Evolutionary conservation across 2,797 vertebrate genomes (phyloP), one percentile per base, ranked within the genome.

Genomic region (Geotrypetes seraphini): DNA sequence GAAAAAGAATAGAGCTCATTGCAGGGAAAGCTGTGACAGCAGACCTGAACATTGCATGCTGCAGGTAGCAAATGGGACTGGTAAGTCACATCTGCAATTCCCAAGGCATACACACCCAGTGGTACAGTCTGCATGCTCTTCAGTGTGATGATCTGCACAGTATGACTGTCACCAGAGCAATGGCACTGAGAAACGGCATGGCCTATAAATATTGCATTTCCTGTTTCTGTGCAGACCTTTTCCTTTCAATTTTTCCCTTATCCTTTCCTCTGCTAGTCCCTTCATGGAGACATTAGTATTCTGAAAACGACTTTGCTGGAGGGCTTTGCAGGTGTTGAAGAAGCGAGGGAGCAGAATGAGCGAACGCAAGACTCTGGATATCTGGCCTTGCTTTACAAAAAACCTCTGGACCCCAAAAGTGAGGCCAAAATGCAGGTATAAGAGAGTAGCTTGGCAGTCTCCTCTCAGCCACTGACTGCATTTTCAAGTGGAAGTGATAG

Each of bases 381-480:
- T 59, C 79, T 89, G n/a, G 89, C 87, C 32, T 63, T 99, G 29
- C 78, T 98, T 7, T 92, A 90, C 58, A 92, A 92, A 69, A 92
- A 89, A 44, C 91, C 92, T 2, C 71, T 99, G 64, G 93, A 98
- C 47, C 94, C 94, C 9, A 89, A 87, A 57, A 94, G 90, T 5
- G 90, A 96, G 52, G 84, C 89, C 5, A 88, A 92, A 31, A 89
- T 98, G 39, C 94, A 98, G 91, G 96, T 99, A 47, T 36, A 51
- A 36, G 12, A 25, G 11, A n/a, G n/a, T n/a, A n/a, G n/a, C n/a
- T n/a, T n/a, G n/a, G n/a, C n/a, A n/a, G n/a, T n/a, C n/a, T n/a
- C n/a, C n/a, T n/a, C n/a, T n/a, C n/a, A n/a, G n/a, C n/a, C n/a
- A n/a, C n/a, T n/a, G n/a, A n/a, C n/a, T n/a, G n/a, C n/a, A n/a